These are phyloP conservation scores for Buphagus erythrorhynchus DNA, from an alignment of 2,797 vertebrate species.

Conservation along the genomic window DNA sequence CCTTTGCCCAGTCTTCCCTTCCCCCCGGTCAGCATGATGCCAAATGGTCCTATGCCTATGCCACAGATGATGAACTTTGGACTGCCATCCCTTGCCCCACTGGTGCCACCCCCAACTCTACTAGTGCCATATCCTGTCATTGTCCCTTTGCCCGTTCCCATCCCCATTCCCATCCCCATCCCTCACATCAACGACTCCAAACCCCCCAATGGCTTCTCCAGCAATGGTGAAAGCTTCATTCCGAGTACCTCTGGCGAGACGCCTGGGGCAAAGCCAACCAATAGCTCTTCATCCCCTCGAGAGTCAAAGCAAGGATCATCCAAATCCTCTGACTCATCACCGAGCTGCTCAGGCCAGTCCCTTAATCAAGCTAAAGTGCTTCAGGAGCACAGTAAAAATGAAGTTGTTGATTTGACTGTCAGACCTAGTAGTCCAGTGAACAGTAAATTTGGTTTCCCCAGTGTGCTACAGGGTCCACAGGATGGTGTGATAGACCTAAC, in stretches of 20 bases:
- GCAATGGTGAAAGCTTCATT: constrained; percentile 86
- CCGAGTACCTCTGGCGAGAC: constrained; percentile 82
- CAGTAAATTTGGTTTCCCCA: constrained; percentile 77
- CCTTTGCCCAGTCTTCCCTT: constrained; percentile 90
- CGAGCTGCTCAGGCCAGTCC: constrained; percentile 84
- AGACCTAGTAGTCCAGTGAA: constrained; percentile 85
- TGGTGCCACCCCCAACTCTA: constrained; percentile 96
- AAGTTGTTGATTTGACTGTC: constrained; percentile 89
- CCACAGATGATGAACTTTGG: constrained; percentile 97
- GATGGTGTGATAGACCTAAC: constrained; percentile 97
- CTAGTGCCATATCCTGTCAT: constrained; percentile 98
- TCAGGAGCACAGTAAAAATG: constrained; percentile 81
- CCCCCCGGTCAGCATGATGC: constrained; percentile 94
- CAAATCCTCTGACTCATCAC: constrained; percentile 82
- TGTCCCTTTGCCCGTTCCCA: constrained; percentile 95
- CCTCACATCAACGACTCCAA: constrained; percentile 88
- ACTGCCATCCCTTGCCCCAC: constrained; percentile 94
- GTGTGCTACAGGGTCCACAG: constrained; percentile 81
- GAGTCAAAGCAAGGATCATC: constrained; percentile 85
- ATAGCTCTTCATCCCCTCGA: constrained; percentile 81
- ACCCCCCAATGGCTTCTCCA: constrained; percentile 86
- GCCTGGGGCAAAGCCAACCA: constrained; percentile 82
- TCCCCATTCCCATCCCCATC: constrained; percentile 96
- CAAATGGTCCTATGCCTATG: constrained; percentile 91
- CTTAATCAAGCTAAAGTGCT: constrained; percentile 77